These are phyloP conservation scores for Papilio machaon DNA, from an alignment of 1,140 invertebrate genomes.

Conservation along the genomic window DNA sequence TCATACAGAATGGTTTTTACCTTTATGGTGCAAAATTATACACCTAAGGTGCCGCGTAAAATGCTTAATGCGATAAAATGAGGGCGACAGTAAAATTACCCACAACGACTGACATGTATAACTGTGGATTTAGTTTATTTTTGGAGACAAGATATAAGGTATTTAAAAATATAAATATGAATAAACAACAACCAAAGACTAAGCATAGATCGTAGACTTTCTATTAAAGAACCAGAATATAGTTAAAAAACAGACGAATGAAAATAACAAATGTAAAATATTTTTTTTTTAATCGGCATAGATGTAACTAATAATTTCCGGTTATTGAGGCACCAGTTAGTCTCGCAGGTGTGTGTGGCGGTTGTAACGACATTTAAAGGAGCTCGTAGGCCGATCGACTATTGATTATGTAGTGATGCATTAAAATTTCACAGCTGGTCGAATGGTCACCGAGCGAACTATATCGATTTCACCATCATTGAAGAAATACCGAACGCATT, in stretches of 20 bases:
- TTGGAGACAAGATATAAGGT: background rate
- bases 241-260: no score
- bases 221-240: no score
- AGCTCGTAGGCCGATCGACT: conserved; percentile 16
- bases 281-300: background rate
- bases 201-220: no score
- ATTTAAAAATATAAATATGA: background rate
- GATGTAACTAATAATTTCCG: background rate
- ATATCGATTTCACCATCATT: conserved; percentile 63
- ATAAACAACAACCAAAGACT: background rate
- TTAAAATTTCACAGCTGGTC: conserved; percentile 69
- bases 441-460: conserved; percentile 49
- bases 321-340: background rate
- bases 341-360: background rate
- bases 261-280: no score
- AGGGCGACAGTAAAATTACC: background rate
- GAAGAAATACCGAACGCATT: conserved; percentile 30
- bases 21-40: conserved; percentile 3
- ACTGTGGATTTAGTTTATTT: background rate
- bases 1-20: background rate
- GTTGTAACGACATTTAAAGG: conserved; percentile 19
- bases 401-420: conserved; percentile 66
- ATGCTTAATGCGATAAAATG: background rate
- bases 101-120: background rate
- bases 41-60: conserved; percentile 5